phyloP scores from a whole-genome alignment of 2,888 invertebrate species.

The Alentia gelatinosa region DNA sequence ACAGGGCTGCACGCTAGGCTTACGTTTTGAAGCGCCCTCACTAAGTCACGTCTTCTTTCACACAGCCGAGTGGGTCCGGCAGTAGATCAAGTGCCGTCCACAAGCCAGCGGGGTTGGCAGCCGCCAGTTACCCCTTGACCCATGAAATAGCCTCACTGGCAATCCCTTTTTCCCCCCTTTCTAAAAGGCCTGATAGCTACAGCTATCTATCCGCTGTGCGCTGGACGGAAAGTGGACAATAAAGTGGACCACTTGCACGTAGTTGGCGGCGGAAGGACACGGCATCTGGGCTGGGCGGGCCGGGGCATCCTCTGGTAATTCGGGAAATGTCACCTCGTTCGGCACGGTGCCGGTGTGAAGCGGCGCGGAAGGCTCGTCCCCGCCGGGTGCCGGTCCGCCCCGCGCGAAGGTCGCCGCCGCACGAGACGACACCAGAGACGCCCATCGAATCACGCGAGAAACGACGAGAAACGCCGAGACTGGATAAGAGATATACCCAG shows the following conservation, averaged over 20 bases:
- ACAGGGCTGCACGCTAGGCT: too few species aligned
- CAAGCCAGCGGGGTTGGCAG: background rate
- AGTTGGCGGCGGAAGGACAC: background rate
- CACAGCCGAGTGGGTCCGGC: background rate
- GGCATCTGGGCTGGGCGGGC: background rate
- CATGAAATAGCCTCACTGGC: background rate
- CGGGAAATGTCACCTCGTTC: constrained; percentile 6
- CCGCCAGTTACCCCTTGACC: background rate
- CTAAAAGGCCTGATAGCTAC: background rate
- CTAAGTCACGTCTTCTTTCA: too few species aligned
- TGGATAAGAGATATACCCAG: too few species aligned
- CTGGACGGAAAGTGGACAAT: background rate
- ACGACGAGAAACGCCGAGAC: too few species aligned
- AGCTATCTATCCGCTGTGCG: background rate
- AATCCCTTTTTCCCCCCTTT: background rate
- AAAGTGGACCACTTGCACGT: background rate
- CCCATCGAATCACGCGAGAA: background rate
- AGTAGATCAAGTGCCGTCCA: background rate
- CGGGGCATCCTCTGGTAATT: background rate
- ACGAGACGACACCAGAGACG: background rate
- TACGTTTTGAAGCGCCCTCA: too few species aligned
- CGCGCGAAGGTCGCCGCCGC: background rate
- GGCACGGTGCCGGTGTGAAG: background rate
- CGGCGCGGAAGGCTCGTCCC: background rate
- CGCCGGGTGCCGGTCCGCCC: background rate